Evolutionary conservation across 2,113 vertebrate species (phyloP), one percentile per base, ranked within the genome.

Genomic region (Poeciliopsis turrubarensis): DNA sequence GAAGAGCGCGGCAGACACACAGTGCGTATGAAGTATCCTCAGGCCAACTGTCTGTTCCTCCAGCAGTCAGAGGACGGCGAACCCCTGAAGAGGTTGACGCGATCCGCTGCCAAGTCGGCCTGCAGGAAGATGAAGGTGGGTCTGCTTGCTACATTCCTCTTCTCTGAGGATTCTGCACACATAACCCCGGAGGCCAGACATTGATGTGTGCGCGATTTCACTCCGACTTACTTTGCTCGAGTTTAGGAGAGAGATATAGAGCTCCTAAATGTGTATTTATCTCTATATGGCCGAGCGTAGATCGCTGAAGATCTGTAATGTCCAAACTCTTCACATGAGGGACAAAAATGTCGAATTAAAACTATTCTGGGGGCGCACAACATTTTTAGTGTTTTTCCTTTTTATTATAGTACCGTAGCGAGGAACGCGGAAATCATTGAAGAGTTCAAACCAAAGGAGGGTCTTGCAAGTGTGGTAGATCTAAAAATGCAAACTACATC

Each of bases 51-150:
- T 82, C 60, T 89, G 75, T 77, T 87, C 85, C 82, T 73, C 32
- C 89, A 94, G 93, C 86, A 86, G 75, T 77, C 87, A n/a, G 88
- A 82, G 29, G 85, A 88, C 74, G 74, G 14, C 5, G 31, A 82
- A 82, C 85, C 89, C 26, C 85, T 78, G 70, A 93, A 79, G 77
- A 94, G 90, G 89, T 89, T 90, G 64, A 84, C 79, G 3, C 94
- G 94, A 64, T 84, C 90, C 0, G 90, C 92, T 78, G 93, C 93
- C 71, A 85, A 86, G 47, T 79, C 72, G n/a, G 94, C 93, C 81
- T 86, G 88, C 61, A 84, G 90, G 75, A 95, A 89, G 89, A 91
- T 94, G 80, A 94, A 94, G 94, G 95, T 91, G 85, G 88, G 91
- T 67, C 57, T 79, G 69, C 62, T 64, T 32, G 3, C 86, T 81